Evolutionary conservation across 2,888 invertebrate species (phyloP).

Genomic region (Imbricaverruca yamaguchii): DNA sequence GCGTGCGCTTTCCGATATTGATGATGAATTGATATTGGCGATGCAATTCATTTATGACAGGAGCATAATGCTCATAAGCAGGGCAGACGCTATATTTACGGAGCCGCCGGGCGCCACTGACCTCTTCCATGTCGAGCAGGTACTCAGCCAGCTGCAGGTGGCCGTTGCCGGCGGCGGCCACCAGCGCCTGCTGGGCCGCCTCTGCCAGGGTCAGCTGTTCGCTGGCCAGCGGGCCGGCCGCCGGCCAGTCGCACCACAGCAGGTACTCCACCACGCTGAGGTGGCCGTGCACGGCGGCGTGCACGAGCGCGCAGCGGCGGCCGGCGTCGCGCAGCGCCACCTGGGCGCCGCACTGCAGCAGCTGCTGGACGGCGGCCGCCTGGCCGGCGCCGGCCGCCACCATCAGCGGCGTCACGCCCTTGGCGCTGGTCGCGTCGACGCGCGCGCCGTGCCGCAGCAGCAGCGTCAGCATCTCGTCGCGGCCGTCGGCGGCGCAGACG

Average conservation of each 20-base stretch:
- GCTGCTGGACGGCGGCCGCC: constrained; percentile 62
- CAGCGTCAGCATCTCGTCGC: constrained; percentile 79
- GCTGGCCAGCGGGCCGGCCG: constrained; percentile 61
- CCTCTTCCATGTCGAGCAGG: constrained; percentile 71
- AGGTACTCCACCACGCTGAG: constrained; percentile 79
- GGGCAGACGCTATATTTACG: too few species aligned
- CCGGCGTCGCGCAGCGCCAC: constrained; percentile 35
- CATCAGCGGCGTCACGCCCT: constrained; percentile 79
- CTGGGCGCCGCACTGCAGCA: constrained; percentile 43
- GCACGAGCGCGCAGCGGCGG: constrained; percentile 65
- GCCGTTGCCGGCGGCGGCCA: constrained; percentile 79
- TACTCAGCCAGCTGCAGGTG: constrained; percentile 78
- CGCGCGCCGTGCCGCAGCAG: constrained; percentile 87
- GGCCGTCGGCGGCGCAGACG: constrained; percentile 86
- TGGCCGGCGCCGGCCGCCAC: constrained; percentile 82
- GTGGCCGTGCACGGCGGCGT: constrained; percentile 82
- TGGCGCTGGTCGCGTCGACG: constrained; percentile 73
- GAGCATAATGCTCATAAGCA: too few species aligned
- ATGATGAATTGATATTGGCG: too few species aligned
- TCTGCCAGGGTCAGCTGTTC: constrained; percentile 54
- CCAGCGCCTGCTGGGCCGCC: constrained; percentile 78
- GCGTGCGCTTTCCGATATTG: too few species aligned
- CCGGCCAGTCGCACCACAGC: constrained; percentile 81
- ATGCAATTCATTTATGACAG: too few species aligned
- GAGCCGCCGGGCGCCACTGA: constrained; percentile 43